Evolutionary conservation across 2,113 vertebrate genomes (phyloP).

Genomic region (Sus scrofa): T2T-Sscrofa CM000819.6:105058001-105058500

Average conservation of each 20-base stretch:
- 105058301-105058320: neutral
- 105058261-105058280: neutral
- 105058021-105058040: neutral
- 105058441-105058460: neutral
- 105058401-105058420: neutral
- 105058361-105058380: neutral
- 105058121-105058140: neutral
- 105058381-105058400: neutral
- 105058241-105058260: too few species aligned
- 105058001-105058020: neutral
- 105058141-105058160: neutral
- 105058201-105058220: too few species aligned
- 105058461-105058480: neutral
- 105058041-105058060: neutral
- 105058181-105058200: too few species aligned
- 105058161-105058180: too few species aligned
- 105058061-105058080: neutral
- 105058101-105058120: neutral
- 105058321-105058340: neutral
- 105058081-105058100: neutral
- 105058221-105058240: too few species aligned
- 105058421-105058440: neutral
- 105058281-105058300: neutral
- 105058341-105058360: neutral
- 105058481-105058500: neutral